These are phyloP conservation scores for Atrichornis clamosus DNA, from an alignment of 2,113 vertebrate species.

Conservation along the genomic window DNA sequence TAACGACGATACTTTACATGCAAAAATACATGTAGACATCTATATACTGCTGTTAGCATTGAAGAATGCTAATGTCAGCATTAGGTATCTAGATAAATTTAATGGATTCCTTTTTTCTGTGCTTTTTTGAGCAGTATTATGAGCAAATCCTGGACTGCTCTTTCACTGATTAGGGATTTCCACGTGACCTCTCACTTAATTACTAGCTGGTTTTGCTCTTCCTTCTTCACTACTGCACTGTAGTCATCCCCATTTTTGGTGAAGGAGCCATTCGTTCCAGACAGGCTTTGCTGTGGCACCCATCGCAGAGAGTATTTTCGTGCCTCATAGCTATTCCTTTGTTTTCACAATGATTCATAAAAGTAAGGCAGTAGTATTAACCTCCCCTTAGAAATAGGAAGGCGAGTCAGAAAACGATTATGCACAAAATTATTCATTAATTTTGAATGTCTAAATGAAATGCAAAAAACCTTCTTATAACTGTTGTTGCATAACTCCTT, in stretches of 20 bases:
- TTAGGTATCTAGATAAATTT: neutral
- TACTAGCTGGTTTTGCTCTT: neutral
- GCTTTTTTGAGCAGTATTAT: rapidly evolving
- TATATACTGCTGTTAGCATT: neutral
- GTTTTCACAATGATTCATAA: neutral
- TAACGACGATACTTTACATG: neutral
- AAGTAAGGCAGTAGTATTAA: neutral
- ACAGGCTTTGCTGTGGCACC: neutral
- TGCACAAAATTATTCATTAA: neutral
- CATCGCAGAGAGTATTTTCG: neutral
- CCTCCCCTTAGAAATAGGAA: neutral
- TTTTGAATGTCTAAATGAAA: neutral
- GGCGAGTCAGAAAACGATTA: neutral
- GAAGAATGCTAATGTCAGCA: neutral
- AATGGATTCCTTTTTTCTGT: neutral
- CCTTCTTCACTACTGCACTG: neutral
- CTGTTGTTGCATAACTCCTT: neutral
- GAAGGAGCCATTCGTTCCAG: neutral
- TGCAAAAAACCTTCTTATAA: neutral
- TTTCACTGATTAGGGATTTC: neutral
- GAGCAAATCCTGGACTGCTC: neutral
- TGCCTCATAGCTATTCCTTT: neutral
- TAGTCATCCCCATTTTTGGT: neutral
- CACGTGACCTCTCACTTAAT: neutral
- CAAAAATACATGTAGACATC: neutral